Base-by-base conservation (phyloP, 2,888 invertebrate genomes). In the Dasypolia templi region DNA sequence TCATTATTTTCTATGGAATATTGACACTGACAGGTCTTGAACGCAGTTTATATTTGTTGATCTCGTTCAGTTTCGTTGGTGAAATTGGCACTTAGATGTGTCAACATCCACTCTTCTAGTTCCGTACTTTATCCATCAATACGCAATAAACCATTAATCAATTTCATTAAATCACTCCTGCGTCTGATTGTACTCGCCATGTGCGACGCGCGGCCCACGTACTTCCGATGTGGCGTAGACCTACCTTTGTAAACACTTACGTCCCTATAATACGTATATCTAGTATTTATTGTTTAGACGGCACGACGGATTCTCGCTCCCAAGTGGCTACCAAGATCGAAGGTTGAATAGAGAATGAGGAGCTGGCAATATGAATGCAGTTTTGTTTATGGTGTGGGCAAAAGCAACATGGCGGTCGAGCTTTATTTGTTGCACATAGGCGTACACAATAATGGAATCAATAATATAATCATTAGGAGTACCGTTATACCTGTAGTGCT, bases 161-260 rank as follows among this genome's bases (percentile, higher is more conserved):
- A 78, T 68, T 29, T 46, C 29, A 35, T 63, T 44, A 67, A 62
- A 42, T 55, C 58, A 69, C 69, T 74, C 58, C 32, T 83, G 72
- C 19, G 7, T 14, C 19, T 46, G 77, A 86, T 59, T 77, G 77
- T 86, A 79, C 82, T 12, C n/a, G 44, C 74, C 75, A 73, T 78
- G 26, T 78, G 79, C 22, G 53, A 58, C 49, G 67, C 44, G n/a
- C 72, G 39, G 65, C 86, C 84, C 74, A 85, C 84, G 82, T 76
- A 80, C 82, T 78, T 86, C 78, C 85, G 85, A 86, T 73, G 67
- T 76, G 51, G 67, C 74, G 55, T 39, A 70, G 75, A 70, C 61
- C 56, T 56, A 35, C 46, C 64, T 77, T 70, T 46, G 53, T 72
- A 67, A 66, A 59, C 65, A 71, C 72, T 75, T 81, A 85, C 73